Base-by-base conservation (phyloP, 2,113 vertebrate species). In the Nothobranchius furzeri region DNA sequence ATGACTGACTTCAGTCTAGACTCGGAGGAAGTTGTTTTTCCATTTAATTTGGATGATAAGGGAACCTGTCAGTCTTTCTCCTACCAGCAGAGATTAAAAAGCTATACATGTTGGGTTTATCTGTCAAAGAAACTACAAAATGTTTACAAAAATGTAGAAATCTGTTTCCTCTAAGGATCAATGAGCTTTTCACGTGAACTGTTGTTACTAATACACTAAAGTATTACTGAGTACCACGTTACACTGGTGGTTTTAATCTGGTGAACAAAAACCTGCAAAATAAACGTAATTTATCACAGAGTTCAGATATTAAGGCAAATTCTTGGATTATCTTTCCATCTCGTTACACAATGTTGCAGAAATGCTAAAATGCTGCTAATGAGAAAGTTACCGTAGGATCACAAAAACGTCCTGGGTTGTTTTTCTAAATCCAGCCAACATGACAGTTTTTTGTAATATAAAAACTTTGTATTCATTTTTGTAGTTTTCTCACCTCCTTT, bases 291-390 rank as follows among this genome's bases (percentile, higher is more conserved):
- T 69, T 43, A 2, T 55, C 12, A 20, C 42, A 49, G 37, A 14
- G 37, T 57, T 70, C 45, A 47, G n/a, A 30, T 54, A 58, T 20
- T 12, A 14, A 15, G 59, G n/a, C 45, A 46, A 58, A 4, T 2
- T 17, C 0, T 11, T n/a, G 25, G 25, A 5, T 51, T 52, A 24
- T 60, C 24, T 30, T 30, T 30, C 30, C 30, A 40, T 40, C 37
- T 40, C 7, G 37, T 40, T 40, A 40, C 37, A 40, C 37, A 3
- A 40, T 9, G 47, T 49, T 80, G 20, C 60, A 72, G 51, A 85
- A 43, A 50, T 36, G 53, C 67, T 82, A 43, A 78, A 81, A 79
- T 71, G 70, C 82, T 87, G 82, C 84, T 89, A 69, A 61, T 73
- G 30, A 48, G 12, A 20, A 63, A 11, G 7, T 65, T 54, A 70